phyloP scores from a whole-genome alignment of 2,888 invertebrate species.

The Eupsilia transversa region DNA sequence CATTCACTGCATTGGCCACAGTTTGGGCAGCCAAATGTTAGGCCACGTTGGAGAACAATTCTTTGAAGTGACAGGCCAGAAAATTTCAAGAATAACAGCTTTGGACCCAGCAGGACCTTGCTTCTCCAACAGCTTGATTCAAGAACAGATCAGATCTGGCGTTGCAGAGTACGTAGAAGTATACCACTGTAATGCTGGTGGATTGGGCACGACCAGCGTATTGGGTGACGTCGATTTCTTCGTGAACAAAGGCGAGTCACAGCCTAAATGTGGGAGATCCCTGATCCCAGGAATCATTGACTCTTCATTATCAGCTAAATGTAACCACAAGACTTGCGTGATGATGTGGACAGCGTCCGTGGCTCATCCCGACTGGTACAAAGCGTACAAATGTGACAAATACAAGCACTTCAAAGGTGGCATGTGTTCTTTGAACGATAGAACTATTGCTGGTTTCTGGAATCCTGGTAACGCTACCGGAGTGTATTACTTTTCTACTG shows the following conservation, averaged over 20 bases:
- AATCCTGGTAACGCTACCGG: slow-evolving; percentile 84
- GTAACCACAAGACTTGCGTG: slow-evolving; percentile 84
- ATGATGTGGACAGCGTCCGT: slow-evolving; percentile 83
- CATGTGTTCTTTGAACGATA: slow-evolving; percentile 75
- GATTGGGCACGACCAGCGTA: slow-evolving; percentile 86
- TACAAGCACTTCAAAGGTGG: slow-evolving; percentile 80
- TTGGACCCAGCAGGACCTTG: slow-evolving; percentile 88
- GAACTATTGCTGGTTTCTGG: slow-evolving; percentile 82
- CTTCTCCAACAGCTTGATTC: slow-evolving; percentile 80
- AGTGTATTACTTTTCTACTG: slow-evolving; percentile 83
- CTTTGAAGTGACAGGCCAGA: slow-evolving; percentile 74
- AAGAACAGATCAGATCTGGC: slow-evolving; percentile 87
- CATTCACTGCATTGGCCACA: slow-evolving; percentile 86
- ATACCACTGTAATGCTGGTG: slow-evolving; percentile 91
- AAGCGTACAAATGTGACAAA: slow-evolving; percentile 81
- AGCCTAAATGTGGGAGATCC: slow-evolving; percentile 89
- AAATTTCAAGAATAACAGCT: slow-evolving; percentile 82
- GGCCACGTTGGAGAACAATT: slow-evolving; percentile 81
- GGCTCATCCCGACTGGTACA: slow-evolving; percentile 77
- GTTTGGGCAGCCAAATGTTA: slow-evolving; percentile 85
- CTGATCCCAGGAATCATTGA: slow-evolving; percentile 81
- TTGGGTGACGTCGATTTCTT: slow-evolving; percentile 91
- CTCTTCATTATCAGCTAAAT: slow-evolving; percentile 83
- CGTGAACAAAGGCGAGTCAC: slow-evolving; percentile 90
- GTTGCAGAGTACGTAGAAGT: slow-evolving; percentile 91